Conservation (phyloP, 1,140 invertebrate species). For the Drosophila parabipectinata region DNA sequence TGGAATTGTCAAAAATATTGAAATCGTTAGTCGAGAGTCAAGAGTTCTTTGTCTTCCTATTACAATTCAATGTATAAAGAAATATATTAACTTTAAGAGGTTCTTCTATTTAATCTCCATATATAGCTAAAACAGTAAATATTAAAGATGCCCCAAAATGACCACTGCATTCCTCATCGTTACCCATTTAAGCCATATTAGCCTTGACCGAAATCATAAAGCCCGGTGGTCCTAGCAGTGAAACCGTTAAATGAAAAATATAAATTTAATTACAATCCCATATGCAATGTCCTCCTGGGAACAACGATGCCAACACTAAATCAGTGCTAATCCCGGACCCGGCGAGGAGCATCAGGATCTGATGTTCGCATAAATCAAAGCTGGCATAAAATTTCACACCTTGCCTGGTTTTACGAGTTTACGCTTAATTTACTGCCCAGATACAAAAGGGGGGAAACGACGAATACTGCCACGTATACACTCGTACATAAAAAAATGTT, state of each 20-base stretch:
- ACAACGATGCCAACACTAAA: constrained; percentile 54
- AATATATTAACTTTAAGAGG: background rate
- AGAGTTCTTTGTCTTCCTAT: constrained; percentile 5
- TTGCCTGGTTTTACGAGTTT: constrained; percentile 77
- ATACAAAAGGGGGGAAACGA: constrained; percentile 28
- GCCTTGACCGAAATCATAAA: constrained; percentile 39
- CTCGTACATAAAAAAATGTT: constrained; percentile 21
- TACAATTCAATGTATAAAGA: constrained; percentile 7
- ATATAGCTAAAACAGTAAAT: background rate
- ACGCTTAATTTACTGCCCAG: constrained; percentile 77
- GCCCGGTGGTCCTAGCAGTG: constrained; percentile 29
- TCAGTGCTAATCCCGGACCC: constrained; percentile 65
- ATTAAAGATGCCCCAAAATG: background rate
- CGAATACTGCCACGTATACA: constrained; percentile 27
- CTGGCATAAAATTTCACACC: constrained; percentile 79
- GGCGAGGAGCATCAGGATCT: constrained; percentile 51
- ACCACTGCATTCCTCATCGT: background rate
- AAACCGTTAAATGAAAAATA: constrained; percentile 46
- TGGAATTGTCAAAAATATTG: constrained; percentile 24
- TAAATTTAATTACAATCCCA: constrained; percentile 73
- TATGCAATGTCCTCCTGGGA: constrained; percentile 43
- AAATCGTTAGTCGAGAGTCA: constrained; percentile 19
- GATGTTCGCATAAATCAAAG: constrained; percentile 72
- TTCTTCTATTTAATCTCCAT: background rate
- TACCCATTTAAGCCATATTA: background rate